Base-by-base conservation (phyloP, 2,797 vertebrate species). In the Sebastes hopkinsi region DNA sequence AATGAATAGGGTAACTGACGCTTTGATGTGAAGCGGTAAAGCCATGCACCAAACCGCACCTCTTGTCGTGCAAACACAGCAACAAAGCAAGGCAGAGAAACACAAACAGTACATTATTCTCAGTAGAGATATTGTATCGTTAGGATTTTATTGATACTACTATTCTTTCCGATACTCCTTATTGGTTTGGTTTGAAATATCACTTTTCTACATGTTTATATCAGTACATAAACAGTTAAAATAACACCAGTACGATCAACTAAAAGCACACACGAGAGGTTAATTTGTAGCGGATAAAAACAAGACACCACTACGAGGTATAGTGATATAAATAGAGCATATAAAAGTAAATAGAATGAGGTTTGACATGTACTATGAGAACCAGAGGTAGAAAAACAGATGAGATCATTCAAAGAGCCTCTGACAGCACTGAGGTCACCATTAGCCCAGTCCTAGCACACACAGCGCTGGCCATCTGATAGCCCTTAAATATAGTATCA, bases 351-450 rank as follows among this genome's bases (percentile, higher is more conserved):
- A 66, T 64, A 61, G 11, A 67, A 82, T 4, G 38, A 42, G 27
- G n/a, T 58, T 52, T 55, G 13, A 67, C 81, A 60, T 11, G 38
- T 46, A 62, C 12, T 16, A 34, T 36, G 61, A 60, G 30, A 66
- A 64, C 66, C 61, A 42, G 69, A 78, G 67, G 65, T 25, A 72
- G 73, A 80, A 87, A 87, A 88, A 86, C 66, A 79, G 38, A 90
- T 87, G 82, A 90, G 82, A 73, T 91, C 83, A 86, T 62, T 83
- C 13, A 54, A 60, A 80, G 69, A 61, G 83, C 71, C 32, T 79
- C 74, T 80, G 32, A 3, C 65, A 52, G 82, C 4, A 29, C 84
- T 86, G 72, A 89, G 67, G 60, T 87, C 83, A 87, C 50, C 20
- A 32, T 76, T 46, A 80, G 60, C 52, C 56, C 11, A 69, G 25